Conservation (phyloP, 2,797 vertebrate species). For the Dallia pectoralis region DNA sequence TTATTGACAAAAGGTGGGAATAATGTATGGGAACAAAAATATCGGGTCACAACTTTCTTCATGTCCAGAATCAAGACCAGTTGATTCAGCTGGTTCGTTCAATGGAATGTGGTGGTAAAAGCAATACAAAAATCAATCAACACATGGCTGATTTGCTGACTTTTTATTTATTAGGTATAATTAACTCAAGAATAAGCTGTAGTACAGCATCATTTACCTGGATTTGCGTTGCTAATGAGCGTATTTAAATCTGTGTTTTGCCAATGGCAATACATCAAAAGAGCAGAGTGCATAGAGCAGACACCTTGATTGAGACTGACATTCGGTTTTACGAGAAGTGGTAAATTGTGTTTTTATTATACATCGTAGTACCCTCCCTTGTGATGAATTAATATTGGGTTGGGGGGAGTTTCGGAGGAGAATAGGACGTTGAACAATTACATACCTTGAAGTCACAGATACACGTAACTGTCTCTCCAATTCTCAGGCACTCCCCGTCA, state of each 20-base stretch:
- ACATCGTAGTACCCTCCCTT: neutral
- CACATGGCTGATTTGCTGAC: constrained; percentile 50
- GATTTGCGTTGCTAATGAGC: constrained; percentile 51
- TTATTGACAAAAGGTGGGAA: no score
- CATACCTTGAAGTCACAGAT: constrained; percentile 99
- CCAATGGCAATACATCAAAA: constrained; percentile 44
- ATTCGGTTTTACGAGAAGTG: neutral
- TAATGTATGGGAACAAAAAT: no score
- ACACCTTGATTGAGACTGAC: constrained; percentile 1
- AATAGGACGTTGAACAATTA: neutral
- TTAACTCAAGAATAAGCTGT: constrained; percentile 66
- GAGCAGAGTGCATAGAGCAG: constrained; percentile 20
- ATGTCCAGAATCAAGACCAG: no score
- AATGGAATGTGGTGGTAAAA: constrained; percentile 31
- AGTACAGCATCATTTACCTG: constrained; percentile 47
- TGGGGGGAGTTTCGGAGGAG: neutral
- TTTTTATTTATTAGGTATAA: constrained; percentile 53
- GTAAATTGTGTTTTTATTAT: neutral
- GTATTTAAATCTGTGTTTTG: constrained; percentile 41
- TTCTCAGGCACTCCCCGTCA: constrained; percentile 96
- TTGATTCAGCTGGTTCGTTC: constrained; percentile 26
- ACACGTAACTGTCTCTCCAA: constrained; percentile 98
- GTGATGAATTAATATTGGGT: neutral
- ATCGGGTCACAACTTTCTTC: no score
- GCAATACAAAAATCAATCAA: constrained; percentile 63